Evolutionary conservation across 2,113 vertebrate genomes (phyloP).

Genomic region (Bubo bubo): DNA sequence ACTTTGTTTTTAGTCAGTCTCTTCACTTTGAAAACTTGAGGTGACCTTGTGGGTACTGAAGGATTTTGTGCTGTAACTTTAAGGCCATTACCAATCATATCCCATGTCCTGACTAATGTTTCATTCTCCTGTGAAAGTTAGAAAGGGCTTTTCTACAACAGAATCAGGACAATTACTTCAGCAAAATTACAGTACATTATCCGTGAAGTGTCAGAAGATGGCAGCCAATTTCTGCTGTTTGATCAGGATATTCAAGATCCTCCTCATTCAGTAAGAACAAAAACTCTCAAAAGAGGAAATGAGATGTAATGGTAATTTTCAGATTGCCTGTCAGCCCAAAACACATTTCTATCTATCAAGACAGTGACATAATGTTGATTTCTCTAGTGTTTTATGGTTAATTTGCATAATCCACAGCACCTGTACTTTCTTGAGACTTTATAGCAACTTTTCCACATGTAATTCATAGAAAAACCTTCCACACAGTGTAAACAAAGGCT

Average conservation of each 20-base stretch:
- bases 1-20: not conserved
- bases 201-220: slow-evolving; percentile 48
- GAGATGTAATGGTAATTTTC: slow-evolving; percentile 69
- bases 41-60: slow-evolving; percentile 26
- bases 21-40: not conserved
- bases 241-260: slow-evolving; percentile 62
- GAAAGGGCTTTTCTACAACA: not conserved
- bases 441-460: not conserved
- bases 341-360: slow-evolving; percentile 67
- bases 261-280: slow-evolving; percentile 22
- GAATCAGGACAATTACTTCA: slow-evolving; percentile 42
- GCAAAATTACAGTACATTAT: slow-evolving; percentile 23
- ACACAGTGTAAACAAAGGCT: not conserved
- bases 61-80: slow-evolving; percentile 51
- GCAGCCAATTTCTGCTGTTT: slow-evolving; percentile 64
- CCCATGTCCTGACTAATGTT: not conserved
- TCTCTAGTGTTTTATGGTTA: not conserved
- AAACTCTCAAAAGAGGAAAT: slow-evolving; percentile 58
- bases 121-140: not conserved
- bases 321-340: slow-evolving; percentile 72
- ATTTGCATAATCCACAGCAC: slow-evolving; percentile 61
- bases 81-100: slow-evolving; percentile 17
- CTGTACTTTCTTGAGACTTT: not conserved
- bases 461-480: not conserved
- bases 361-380: slow-evolving; percentile 48